phyloP scores from a whole-genome alignment of 2,797 vertebrate species.

The Sciaenops ocellatus region DNA sequence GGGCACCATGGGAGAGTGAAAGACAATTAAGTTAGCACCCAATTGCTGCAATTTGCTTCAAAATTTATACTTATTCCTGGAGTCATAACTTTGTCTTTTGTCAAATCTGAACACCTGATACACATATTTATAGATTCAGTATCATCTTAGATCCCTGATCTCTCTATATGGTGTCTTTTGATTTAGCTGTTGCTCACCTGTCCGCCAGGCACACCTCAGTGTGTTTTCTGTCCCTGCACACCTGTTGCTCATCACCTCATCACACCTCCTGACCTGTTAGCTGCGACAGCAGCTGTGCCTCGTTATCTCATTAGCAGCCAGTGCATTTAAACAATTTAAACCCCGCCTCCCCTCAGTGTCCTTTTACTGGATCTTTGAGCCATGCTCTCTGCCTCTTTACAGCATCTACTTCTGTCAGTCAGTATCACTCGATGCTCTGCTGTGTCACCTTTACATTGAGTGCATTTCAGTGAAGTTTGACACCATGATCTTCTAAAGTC shows the following conservation, averaged over 20 bases:
- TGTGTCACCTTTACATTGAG: conserved; percentile 6
- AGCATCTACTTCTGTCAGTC: not conserved
- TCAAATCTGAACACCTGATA: not conserved
- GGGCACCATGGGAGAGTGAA: not conserved
- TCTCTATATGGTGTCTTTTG: no score
- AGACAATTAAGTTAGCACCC: not conserved
- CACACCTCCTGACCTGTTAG: not conserved
- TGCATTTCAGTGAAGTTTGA: not conserved
- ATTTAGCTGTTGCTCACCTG: not conserved
- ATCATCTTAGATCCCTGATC: no score
- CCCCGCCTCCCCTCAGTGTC: not conserved
- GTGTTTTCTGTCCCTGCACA: conserved; percentile 1
- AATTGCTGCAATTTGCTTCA: not conserved
- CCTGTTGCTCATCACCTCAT: conserved; percentile 13
- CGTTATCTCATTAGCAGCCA: conserved; percentile 5
- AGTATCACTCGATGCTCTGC: not conserved
- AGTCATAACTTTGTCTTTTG: not conserved
- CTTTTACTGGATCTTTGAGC: not conserved
- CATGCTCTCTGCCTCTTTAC: not conserved
- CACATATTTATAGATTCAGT: not conserved
- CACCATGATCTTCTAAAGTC: not conserved
- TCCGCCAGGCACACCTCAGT: not conserved
- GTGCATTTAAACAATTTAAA: conserved; percentile 10
- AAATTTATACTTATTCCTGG: not conserved
- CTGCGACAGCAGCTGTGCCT: conserved; percentile 18